Base-by-base conservation (phyloP, 2,888 invertebrate species). In the Drosophila picticornis region DNA sequence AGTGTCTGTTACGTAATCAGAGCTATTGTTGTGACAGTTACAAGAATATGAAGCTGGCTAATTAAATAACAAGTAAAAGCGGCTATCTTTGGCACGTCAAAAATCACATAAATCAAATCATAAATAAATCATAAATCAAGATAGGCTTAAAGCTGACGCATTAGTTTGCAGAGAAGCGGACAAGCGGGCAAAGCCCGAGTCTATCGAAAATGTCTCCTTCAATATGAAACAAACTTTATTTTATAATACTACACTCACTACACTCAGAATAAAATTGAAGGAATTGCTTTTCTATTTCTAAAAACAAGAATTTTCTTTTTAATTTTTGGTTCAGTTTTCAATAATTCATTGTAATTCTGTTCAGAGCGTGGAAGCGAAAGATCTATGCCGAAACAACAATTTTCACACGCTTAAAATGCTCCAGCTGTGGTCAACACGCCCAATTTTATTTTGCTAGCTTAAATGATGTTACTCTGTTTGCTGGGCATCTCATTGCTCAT, bases 21-120 rank as follows among this genome's bases (percentile, higher is more conserved):
- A 38, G 53, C 57, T 57, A 55, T 69, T 67, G 55, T 53, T 43
- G 68, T 53, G 66, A 36, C 52, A 27, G 36, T 53, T 59, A 6
- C 46, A 59, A 52, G 51, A 52, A 51, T 32, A 27, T 46, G 16
- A 16, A 57, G 27, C 31, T 46, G 25, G 27, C 10, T 29, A 69
- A 31, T 70, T 69, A 69, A 34, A 25, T 48, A 10, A 29, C 4
- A n/a, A n/a, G 38, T n/a, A 38, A 29, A 48, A 40, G 4, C 16
- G 25, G 16, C 46, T 25, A 46, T 16, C 9, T 46, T 25, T 16
- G 16, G 46, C 46, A 46, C 16, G 46, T 46, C 25, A 46, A 46
- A 46, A 46, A 25, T 46, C 1, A 46, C 16, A 46, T 46, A 46
- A 46, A 46, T 46, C 46, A 46, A 46, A 27, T 46, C 4, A 46